Base-by-base conservation (phyloP, 2,113 vertebrate genomes). In the Myotis davidii region DNA sequence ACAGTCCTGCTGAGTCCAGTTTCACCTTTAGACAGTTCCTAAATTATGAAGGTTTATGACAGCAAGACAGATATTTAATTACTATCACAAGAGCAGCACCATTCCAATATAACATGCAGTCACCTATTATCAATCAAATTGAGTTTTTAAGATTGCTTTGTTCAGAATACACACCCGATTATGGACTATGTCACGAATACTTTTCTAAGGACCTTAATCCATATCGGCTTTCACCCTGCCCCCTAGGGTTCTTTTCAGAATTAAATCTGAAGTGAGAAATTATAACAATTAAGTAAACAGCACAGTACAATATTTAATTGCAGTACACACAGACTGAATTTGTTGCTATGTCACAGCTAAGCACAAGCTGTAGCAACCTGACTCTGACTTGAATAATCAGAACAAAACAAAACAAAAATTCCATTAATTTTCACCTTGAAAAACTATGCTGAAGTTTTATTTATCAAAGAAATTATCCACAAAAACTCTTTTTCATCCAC, bases 351-450 rank as follows among this genome's bases (percentile, higher is more conserved):
- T 96, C 82, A 76, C 67, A 95, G 34, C 85, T 87, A 89, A 72
- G 45, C 37, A 50, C 23, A 77, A 95, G 74, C 50, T 82, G 54
- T 18, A 78, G 32, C 37, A 94, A 81, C 73, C 82, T 96, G 86
- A 64, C 54, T 90, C 6, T 82, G n/a, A 90, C 74, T 54, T 65
- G 74, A 76, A 97, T 95, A 94, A 97, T 84, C 67, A 94, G 27
- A 67, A 52, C 18, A 21, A 70, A 69, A 77, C 27, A 17, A n/a
- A 17, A 27, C 45, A 69, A 10, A 10, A 32, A 23, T 87, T 95
- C 56, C 76, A 97, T 85, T 89, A 92, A 96, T 92, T 96, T 88
- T 96, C 54, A 50, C 91, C 96, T 94, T 93, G 69, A 93, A 87
- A 90, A 91, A 37, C 32, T 97, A 23, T 25, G 42, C 10, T 65